phyloP scores from a whole-genome alignment of 2,113 vertebrate genomes.

The Melospiza georgiana region DNA sequence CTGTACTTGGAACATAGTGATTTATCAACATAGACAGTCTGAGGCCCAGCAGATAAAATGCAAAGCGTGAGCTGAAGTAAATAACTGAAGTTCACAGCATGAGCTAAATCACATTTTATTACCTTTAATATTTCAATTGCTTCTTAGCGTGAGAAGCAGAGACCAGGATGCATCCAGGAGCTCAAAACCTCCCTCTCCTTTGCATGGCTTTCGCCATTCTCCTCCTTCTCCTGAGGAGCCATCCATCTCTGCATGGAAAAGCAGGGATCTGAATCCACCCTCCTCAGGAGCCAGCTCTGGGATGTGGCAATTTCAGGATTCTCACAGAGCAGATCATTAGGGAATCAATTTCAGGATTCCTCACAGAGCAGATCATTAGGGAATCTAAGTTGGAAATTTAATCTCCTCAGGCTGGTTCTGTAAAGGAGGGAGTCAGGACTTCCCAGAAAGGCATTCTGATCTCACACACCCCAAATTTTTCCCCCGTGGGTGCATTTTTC shows the following conservation, averaged over 20 bases:
- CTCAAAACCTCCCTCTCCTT: background rate
- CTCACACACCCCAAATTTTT: background rate
- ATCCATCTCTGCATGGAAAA: accelerated
- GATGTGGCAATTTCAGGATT: background rate
- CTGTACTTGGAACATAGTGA: slow-evolving; percentile 44
- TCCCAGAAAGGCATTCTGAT: background rate
- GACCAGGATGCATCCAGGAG: background rate
- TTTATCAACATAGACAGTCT: slow-evolving; percentile 60
- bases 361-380: background rate
- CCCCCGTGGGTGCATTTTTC: background rate
- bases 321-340: background rate
- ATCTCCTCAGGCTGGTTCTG: background rate
- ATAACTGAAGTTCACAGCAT: slow-evolving; percentile 62
- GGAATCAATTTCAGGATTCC: background rate
- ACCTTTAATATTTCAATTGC: slow-evolving; percentile 67
- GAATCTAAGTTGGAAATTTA: background rate
- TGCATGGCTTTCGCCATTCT: background rate
- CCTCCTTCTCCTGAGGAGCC: background rate
- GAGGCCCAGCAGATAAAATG: slow-evolving; percentile 63
- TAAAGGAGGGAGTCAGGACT: background rate
- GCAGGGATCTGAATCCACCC: background rate
- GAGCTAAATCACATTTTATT: slow-evolving; percentile 66
- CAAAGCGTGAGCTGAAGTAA: slow-evolving; percentile 58
- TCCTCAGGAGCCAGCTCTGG: background rate
- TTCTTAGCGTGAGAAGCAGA: slow-evolving; percentile 51